A percentile compares a stretch with the other conserved stretches of the same genome.
Conservation (phyloP, 2,888 invertebrate species). For the Epinotia brunnichana region DNA sequence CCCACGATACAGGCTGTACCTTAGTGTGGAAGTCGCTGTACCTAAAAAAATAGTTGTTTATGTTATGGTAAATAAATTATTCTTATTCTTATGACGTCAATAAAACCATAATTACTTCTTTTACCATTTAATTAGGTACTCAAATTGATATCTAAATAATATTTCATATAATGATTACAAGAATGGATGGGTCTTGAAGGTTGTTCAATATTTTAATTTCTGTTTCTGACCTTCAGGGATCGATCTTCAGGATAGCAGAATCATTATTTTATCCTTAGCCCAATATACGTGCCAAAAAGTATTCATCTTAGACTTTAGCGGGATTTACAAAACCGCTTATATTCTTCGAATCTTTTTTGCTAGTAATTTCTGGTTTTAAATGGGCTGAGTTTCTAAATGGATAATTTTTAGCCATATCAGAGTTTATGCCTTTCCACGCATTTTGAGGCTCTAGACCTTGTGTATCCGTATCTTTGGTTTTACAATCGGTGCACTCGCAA, state of each 20-base stretch:
- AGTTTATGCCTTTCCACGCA: not conserved
- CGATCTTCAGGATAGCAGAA: not conserved
- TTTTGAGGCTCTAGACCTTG: not conserved
- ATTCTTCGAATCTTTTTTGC: not conserved
- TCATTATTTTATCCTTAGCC: not conserved
- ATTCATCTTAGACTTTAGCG: not conserved
- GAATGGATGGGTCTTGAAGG: too few relatives aligned
- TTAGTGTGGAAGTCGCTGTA: too few relatives aligned
- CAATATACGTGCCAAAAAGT: not conserved
- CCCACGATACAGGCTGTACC: too few relatives aligned
- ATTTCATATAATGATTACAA: not conserved
- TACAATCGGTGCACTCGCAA: not conserved
- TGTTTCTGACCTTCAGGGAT: not conserved
- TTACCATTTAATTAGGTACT: not conserved
- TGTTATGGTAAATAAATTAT: too few relatives aligned
- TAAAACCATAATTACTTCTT: slow-evolving; percentile 1
- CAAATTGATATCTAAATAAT: not conserved
- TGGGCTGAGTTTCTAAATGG: not conserved
- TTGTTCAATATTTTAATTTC: too few relatives aligned
- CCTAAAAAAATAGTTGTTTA: too few relatives aligned
- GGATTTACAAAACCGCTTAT: slow-evolving; percentile 4
- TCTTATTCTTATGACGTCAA: too few relatives aligned
- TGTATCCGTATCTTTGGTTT: not conserved
- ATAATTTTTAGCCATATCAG: not conserved
- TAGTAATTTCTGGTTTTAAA: not conserved